Evolutionary conservation across 2,113 vertebrate species (phyloP).

Genomic region (Sminthopsis crassicaudata): DNA sequence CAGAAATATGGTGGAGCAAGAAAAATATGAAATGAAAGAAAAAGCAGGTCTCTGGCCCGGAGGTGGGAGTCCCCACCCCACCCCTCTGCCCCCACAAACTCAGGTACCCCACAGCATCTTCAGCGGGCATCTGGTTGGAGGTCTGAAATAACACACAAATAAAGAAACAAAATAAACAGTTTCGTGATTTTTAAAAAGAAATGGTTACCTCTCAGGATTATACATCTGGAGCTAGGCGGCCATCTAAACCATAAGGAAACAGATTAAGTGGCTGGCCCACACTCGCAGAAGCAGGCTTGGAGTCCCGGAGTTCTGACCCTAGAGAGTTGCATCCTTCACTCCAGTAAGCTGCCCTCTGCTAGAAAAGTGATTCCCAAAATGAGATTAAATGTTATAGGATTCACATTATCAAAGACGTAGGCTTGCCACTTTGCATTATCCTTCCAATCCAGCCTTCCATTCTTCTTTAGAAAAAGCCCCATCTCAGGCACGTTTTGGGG

Average conservation of each 20-base stretch:
- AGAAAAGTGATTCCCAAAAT: background rate
- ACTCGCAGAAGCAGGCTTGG: background rate
- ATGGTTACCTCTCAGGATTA: background rate
- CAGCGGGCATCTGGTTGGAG: background rate
- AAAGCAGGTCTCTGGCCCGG: conserved; percentile 72
- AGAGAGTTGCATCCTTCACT: background rate
- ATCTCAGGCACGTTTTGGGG: background rate
- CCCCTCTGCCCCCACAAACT: too few relatives aligned
- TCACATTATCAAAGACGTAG: background rate
- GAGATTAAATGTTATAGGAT: background rate
- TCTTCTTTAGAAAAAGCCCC: background rate
- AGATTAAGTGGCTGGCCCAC: background rate
- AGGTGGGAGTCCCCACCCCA: conserved; percentile 70
- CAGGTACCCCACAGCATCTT: conserved; percentile 6
- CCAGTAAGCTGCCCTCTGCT: background rate
- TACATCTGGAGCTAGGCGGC: too few relatives aligned
- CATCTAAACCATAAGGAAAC: too few relatives aligned
- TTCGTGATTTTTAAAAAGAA: background rate
- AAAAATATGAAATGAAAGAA: conserved; percentile 77
- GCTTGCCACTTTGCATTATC: background rate
- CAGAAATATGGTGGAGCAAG: conserved; percentile 76
- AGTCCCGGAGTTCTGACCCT: background rate
- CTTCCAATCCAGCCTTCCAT: background rate
- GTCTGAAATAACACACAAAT: conserved; percentile 27
- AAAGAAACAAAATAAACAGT: background rate